Base-by-base conservation (phyloP, 2,113 vertebrate species). In the Guaruba guarouba region DNA sequence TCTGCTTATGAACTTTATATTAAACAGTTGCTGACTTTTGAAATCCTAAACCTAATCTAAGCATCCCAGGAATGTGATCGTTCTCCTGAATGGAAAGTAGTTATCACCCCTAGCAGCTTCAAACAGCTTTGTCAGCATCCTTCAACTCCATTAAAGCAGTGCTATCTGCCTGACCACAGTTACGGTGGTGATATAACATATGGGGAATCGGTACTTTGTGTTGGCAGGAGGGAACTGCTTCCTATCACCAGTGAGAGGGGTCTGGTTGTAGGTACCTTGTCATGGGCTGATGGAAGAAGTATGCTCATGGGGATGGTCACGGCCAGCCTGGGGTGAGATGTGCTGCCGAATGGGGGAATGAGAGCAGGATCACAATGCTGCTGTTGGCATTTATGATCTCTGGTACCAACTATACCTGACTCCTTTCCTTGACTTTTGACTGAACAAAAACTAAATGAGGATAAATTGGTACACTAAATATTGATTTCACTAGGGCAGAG, bases 1-100 rank as follows among this genome's bases (percentile, higher is more conserved):
- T 82, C 83, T 71, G 61, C 83, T 92, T 93, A 89, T 82, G 91
- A 96, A 79, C 46, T 81, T 96, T 83, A 86, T 81, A 91, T 92
- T 81, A 84, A 93, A 81, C 64, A 81, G 76, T 93, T 93, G 79
- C 82, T 91, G 80, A 86, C 77, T 93, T 92, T 44, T 57, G 73
- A 83, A 95, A 95, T 67, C 64, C 43, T 86, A 88, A 90, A 83
- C 46, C n/a, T 78, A 52, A 90, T 41, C 73, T 71, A 88, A 93
- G 69, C 88, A 90, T 86, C 64, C 37, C 29, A 93, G 69, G 83
- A 86, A 96, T 51, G 91, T 22, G 83, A 75, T 74, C 37, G 1
- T 63, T 83, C 54, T 79, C 52, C 74, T 79, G 71, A 78, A 70
- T 27, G 61, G 66, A 70, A 83, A 83, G 68, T 14, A 62, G 43